Base-by-base conservation (phyloP, 2,113 vertebrate species). In the Oxyruncus cristatus region DNA sequence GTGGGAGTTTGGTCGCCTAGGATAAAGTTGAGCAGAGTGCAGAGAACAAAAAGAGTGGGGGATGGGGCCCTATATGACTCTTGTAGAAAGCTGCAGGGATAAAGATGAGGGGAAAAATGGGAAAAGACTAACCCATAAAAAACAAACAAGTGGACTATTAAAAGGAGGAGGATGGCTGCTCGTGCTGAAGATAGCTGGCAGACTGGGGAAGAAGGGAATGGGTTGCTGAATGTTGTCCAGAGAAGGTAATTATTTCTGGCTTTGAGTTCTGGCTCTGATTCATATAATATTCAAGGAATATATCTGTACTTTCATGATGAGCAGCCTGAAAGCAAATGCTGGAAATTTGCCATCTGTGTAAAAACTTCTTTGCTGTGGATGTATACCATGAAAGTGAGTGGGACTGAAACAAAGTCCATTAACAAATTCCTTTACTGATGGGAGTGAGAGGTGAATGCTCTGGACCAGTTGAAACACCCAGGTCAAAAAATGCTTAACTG, bases 221-320 rank as follows among this genome's bases (percentile, higher is more conserved):
- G 41, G 12, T 42, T 83, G 62, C 89, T 96, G 67, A 95, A 61
- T 76, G 58, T 85, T 92, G 70, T 85, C 89, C 53, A 72, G 85
- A 89, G 71, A 82, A 70, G 78, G 78, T 88, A 85, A 77, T 96
- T 94, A 92, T 85, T 94, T 93, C 78, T 90, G 77, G 66, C 73
- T 88, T 89, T 56, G 46, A 82, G 46, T 85, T 93, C 83, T 35
- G 50, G 84, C 74, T 96, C 46, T 71, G 78, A 58, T 88, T 94
- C 59, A 55, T 88, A 35, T 42, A 89, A 85, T 97, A 89, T 92
- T 96, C 89, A 92, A 89, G 56, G 81, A 91, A 89, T 89, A 91
- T 84, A 68, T 67, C 87, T 95, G 30, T 91, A 42, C 95, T 92
- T 91, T 92, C 56, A 44, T 72, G 87, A 87, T 91, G 86, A 95